Conservation (phyloP, 2,888 invertebrate genomes). For the Spodoptera exigua region DNA sequence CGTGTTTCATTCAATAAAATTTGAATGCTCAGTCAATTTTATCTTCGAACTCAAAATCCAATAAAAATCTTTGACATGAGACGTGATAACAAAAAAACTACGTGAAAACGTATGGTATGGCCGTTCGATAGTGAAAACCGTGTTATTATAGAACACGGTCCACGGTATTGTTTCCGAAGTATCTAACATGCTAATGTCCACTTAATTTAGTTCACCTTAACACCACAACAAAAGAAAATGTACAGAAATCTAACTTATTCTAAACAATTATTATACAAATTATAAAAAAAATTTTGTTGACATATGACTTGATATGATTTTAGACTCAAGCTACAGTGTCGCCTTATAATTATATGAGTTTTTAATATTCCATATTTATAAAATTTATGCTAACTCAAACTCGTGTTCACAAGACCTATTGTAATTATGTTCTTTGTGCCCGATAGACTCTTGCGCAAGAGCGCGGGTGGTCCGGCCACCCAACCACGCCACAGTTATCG, state of each 20-base stretch:
- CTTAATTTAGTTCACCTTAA: constrained; percentile 73
- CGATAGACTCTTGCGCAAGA: constrained; percentile 56
- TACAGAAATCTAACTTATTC: constrained; percentile 8
- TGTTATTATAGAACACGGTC: constrained; percentile 59
- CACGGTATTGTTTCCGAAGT: constrained; percentile 69
- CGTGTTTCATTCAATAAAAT: constrained; percentile 16
- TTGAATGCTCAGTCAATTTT: constrained; percentile 25
- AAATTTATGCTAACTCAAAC: neutral
- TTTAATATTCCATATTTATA: no score
- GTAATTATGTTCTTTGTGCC: constrained; percentile 38
- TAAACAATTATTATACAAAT: no score
- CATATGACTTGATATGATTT: no score
- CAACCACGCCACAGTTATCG: constrained; percentile 68
- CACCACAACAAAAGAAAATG: neutral
- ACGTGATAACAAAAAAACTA: constrained; percentile 37
- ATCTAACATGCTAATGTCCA: constrained; percentile 73
- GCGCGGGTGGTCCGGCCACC: constrained; percentile 77
- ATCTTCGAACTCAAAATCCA: constrained; percentile 36
- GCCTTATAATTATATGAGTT: no score
- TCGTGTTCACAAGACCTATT: constrained; percentile 29
- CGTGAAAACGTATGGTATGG: constrained; percentile 30
- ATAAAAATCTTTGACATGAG: constrained; percentile 36
- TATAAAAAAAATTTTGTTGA: no score
- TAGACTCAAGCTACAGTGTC: no score
- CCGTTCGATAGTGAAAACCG: constrained; percentile 33